Conservation (phyloP, 2,797 vertebrate genomes). For the Sebastes taczanowskii region DNA sequence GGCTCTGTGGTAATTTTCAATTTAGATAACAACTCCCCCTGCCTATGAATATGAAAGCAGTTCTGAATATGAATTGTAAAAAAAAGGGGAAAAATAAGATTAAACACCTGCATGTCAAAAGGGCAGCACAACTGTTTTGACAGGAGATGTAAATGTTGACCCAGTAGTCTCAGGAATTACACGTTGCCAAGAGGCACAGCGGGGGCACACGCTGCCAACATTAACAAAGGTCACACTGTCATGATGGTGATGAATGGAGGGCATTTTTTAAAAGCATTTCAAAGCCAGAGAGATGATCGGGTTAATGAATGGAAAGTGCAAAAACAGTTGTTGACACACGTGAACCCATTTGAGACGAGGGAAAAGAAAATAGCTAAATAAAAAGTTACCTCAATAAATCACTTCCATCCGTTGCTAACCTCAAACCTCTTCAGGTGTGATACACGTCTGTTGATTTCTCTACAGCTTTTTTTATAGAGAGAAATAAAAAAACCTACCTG, state of each 20-base stretch:
- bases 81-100: constrained; percentile 40
- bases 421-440: background rate
- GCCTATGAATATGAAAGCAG: constrained; percentile 56
- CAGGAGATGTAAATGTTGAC: constrained; percentile 61
- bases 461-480: background rate
- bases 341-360: background rate
- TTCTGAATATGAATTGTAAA: constrained; percentile 42
- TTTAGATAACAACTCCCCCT: constrained; percentile 76
- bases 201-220: background rate
- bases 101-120: constrained; percentile 60
- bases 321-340: constrained; percentile 21
- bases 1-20: constrained; percentile 78
- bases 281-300: constrained; percentile 42
- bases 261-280: constrained; percentile 45
- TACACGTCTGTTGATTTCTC: background rate
- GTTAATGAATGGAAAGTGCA: constrained; percentile 48
- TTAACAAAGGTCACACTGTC: constrained; percentile 67
- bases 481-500: constrained; percentile 81
- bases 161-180: constrained; percentile 34
- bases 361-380: background rate
- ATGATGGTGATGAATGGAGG: constrained; percentile 40
- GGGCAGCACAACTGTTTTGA: constrained; percentile 57
- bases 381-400: background rate
- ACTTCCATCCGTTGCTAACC: background rate
- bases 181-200: constrained; percentile 24